Evolutionary conservation across 2,113 vertebrate species (phyloP), one percentile per base, ranked within the genome.

Genomic region (Onychostoma macrolepis): DNA sequence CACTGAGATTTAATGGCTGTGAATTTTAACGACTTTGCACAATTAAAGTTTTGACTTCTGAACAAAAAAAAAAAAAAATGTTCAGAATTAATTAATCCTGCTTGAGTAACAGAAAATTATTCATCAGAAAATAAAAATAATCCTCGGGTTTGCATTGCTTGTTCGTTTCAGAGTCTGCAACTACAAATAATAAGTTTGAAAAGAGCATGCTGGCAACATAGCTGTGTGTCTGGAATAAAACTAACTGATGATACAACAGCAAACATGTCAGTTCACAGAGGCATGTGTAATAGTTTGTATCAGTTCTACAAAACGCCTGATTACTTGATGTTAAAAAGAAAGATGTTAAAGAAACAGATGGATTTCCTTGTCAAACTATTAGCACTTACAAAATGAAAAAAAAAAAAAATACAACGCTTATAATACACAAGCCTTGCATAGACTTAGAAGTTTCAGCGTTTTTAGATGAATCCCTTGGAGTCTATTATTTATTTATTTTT

Each of bases 361-460:
- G 78, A 81, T 78, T 26, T 53, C 11, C n/a, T 50, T 77, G 43
- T 81, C 58, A 45, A 81, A 45, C 15, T 81, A 45, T 65, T 61
- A 28, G 9, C 8, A 9, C 4, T 6, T 28, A 26, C 4, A 6
- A 17, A 65, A 56, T 21, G 6, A 6, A 21, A 7, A 24, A 56
- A n/a, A 5, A 43, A 8, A 80, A 56, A 80, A 41, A 24, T 4
- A 79, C 19, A n/a, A n/a, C 7, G 12, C 12, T 41, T 63, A 5
- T 17, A 28, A 43, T 7, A 80, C 43, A 53, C 41, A n/a, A 79
- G 3, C 0, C 6, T 28, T 17, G 24, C 28, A 43, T 19, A 17
- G 77, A 63, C 2, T 26, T 61, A 61, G 15, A 43, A 65, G 79
- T 81, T 80, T n/a, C 56, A 61, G 24, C n/a, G 56, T 61, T 58